Percentiles rank a stretch among this genome's conserved stretches.
These are phyloP conservation scores for Xanthia icteritia DNA, from an alignment of 2,888 invertebrate species.

Conservation along the genomic window DNA sequence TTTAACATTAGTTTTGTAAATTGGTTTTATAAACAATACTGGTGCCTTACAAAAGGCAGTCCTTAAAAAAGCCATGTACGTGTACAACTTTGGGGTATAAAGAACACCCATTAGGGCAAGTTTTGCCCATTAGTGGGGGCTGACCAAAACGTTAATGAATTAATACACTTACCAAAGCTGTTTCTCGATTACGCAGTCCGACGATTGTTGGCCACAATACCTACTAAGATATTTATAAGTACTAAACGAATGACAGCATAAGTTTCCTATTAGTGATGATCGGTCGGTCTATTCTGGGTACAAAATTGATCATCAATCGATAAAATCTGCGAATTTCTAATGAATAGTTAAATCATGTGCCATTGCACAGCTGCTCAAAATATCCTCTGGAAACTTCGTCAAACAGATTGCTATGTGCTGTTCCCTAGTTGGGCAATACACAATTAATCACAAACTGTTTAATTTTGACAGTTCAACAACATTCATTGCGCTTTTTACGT, in stretches of 20 bases:
- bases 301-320: not conserved
- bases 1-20: not conserved
- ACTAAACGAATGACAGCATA: not conserved
- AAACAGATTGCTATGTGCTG: not conserved
- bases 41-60: not conserved
- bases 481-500: too few species aligned
- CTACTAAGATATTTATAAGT: slow-evolving; percentile 4
- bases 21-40: not conserved
- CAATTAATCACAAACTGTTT: too few species aligned
- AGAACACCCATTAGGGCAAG: not conserved
- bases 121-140: slow-evolving; percentile 19
- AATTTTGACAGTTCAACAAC: too few species aligned
- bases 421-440: too few species aligned
- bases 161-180: slow-evolving; percentile 9
- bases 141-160: slow-evolving; percentile 23
- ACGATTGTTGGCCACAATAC: not conserved
- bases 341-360: not conserved
- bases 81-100: slow-evolving; percentile 11
- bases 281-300: not conserved
- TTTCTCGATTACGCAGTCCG: not conserved
- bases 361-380: not conserved
- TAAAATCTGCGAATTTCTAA: not conserved
- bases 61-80: not conserved
- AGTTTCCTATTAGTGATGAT: not conserved
- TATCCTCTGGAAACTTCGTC: not conserved